phyloP scores from a whole-genome alignment of 2,888 invertebrate genomes.

The Chironomus riparius region DNA sequence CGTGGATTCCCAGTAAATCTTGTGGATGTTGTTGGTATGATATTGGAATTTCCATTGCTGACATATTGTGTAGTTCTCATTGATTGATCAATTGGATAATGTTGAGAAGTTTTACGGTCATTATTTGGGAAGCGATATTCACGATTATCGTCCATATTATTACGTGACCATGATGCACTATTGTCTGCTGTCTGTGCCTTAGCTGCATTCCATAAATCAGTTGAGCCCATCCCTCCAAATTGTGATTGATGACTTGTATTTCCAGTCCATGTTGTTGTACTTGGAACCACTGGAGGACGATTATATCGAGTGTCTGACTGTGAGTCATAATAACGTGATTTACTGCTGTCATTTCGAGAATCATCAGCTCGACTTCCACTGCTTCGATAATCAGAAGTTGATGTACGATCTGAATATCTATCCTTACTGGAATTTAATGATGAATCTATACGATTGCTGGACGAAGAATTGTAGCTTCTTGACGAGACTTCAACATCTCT shows the following conservation, averaged over 20 bases:
- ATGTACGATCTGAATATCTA: conserved; percentile 31
- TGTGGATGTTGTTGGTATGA: neutral
- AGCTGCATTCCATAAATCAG: conserved; percentile 4
- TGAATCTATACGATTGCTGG: conserved; percentile 27
- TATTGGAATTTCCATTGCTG: neutral
- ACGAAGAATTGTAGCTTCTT: conserved; percentile 14
- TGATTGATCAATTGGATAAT: neutral
- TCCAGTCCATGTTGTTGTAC: conserved; percentile 1
- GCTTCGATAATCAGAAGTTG: conserved; percentile 30
- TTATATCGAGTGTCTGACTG: neutral
- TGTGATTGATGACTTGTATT: neutral
- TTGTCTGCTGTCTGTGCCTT: neutral
- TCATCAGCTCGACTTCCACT: neutral
- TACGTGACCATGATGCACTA: neutral
- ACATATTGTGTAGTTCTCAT: neutral
- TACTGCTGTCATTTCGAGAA: neutral
- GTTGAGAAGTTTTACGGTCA: neutral
- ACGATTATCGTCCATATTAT: too few species aligned
- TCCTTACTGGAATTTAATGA: conserved; percentile 11
- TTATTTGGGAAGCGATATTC: neutral
- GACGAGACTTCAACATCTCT: conserved; percentile 3
- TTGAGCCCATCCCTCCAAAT: neutral
- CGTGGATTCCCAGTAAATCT: neutral
- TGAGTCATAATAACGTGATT: neutral
- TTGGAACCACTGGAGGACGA: neutral